Percentiles rank a stretch among this genome's conserved stretches.
These are phyloP conservation scores for Eidolon dupreanum DNA, from an alignment of 2,797 vertebrate species.

Conservation along the genomic window DNA sequence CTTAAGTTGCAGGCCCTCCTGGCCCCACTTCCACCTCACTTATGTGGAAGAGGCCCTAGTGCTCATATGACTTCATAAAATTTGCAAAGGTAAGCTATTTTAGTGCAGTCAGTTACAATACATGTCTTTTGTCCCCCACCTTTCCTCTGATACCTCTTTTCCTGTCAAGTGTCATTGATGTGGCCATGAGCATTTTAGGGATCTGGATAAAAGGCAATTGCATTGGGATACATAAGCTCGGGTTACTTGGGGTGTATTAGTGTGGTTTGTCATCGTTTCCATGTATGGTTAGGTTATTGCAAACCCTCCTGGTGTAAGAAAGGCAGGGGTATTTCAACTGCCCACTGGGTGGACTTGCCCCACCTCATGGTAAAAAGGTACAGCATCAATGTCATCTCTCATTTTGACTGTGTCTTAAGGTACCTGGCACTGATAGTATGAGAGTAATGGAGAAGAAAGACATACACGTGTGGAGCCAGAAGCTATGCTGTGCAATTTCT, in stretches of 20 bases:
- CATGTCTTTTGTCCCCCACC: neutral
- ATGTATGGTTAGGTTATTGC: too few species aligned
- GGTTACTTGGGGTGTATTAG: neutral
- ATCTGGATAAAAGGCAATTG: neutral
- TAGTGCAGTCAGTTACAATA: neutral
- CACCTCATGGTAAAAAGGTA: neutral
- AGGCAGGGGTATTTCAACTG: accelerated
- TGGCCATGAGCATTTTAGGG: neutral
- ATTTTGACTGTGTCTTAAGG: neutral
- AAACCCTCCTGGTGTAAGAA: neutral
- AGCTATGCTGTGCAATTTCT: neutral
- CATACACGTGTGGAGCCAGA: neutral
- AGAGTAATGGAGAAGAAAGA: neutral
- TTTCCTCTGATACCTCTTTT: neutral
- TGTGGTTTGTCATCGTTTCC: neutral
- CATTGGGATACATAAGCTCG: neutral
- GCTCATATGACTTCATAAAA: neutral
- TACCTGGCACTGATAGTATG: neutral
- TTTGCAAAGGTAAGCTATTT: neutral
- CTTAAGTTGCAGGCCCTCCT: neutral
- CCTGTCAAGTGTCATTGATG: neutral
- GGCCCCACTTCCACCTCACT: neutral
- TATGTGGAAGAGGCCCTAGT: neutral
- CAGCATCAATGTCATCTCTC: neutral
- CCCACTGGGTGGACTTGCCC: neutral